A percentile compares a stretch with the other conserved stretches of the same genome.
These are phyloP conservation scores for Castor canadensis DNA, from an alignment of 2,113 vertebrate species.

Conservation along the genomic window DNA sequence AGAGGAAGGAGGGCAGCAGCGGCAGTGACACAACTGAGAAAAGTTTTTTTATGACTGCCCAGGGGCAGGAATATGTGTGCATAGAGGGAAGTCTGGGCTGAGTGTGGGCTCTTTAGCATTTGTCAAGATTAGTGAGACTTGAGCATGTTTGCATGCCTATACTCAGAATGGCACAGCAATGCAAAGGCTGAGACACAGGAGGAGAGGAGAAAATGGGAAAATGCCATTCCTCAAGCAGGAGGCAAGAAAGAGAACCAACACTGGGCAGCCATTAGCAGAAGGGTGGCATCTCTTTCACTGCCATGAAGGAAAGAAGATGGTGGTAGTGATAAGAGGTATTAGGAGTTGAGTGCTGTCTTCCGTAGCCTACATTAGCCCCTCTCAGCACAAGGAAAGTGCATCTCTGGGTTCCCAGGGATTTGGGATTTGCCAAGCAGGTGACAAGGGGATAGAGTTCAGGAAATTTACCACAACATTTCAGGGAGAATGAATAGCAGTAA, in stretches of 20 bases:
- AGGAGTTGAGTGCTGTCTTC: background rate
- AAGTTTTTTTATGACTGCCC: background rate
- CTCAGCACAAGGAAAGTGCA: background rate
- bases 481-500: background rate
- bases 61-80: background rate
- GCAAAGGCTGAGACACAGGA: too few species aligned
- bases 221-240: background rate
- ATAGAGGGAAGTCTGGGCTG: background rate
- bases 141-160: background rate
- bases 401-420: background rate
- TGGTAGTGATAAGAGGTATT: background rate
- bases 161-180: background rate
- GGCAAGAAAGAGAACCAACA: background rate
- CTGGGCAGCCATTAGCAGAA: background rate
- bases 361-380: too few species aligned
- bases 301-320: background rate
- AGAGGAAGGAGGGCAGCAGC: background rate
- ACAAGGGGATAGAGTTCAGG: background rate
- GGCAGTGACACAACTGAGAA: too few species aligned
- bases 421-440: background rate
- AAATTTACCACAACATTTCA: background rate
- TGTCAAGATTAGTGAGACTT: background rate
- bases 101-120: background rate
- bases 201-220: background rate
- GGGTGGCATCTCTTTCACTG: background rate